A percentile compares a stretch with the other conserved stretches of the same genome.
Conservation (phyloP, 2,113 vertebrate genomes). For the Eolophus roseicapilla region DNA sequence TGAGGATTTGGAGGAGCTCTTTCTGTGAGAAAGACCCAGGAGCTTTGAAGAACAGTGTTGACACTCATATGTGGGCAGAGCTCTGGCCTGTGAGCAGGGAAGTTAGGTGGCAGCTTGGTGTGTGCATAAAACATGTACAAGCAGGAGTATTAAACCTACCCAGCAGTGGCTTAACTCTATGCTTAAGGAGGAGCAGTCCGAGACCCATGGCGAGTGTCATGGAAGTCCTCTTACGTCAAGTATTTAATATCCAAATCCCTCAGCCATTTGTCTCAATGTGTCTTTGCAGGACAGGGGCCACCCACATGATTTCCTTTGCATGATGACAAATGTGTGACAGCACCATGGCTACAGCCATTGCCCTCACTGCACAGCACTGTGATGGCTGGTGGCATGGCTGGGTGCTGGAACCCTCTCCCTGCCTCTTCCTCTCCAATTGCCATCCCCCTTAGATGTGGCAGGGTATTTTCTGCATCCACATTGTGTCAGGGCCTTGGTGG, state of each 20-base stretch:
- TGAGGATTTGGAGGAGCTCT: not conserved
- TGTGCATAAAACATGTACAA: not conserved
- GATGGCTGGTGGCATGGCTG: not conserved
- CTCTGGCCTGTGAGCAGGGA: not conserved
- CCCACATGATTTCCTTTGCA: not conserved
- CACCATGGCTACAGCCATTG: not conserved
- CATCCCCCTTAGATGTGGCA: not conserved
- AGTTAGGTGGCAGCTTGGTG: not conserved
- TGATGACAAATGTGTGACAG: not conserved
- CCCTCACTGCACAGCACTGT: fast-evolving
- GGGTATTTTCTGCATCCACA: not conserved
- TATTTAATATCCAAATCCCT: not conserved
- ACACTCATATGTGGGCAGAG: not conserved
- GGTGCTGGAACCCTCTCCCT: not conserved
- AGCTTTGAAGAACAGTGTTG: not conserved
- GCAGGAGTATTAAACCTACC: not conserved
- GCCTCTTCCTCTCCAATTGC: not conserved
- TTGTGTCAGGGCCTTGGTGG: not conserved
- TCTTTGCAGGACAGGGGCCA: not conserved
- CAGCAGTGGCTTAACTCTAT: not conserved
- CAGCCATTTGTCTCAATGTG: not conserved
- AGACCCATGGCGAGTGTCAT: not conserved
- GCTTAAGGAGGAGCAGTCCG: not conserved
- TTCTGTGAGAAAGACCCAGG: not conserved
- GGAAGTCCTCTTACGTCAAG: not conserved